Evolutionary conservation across 2,113 vertebrate species (phyloP), one percentile per base, ranked within the genome.

Genomic region (Planiliza haematocheilus): DNA sequence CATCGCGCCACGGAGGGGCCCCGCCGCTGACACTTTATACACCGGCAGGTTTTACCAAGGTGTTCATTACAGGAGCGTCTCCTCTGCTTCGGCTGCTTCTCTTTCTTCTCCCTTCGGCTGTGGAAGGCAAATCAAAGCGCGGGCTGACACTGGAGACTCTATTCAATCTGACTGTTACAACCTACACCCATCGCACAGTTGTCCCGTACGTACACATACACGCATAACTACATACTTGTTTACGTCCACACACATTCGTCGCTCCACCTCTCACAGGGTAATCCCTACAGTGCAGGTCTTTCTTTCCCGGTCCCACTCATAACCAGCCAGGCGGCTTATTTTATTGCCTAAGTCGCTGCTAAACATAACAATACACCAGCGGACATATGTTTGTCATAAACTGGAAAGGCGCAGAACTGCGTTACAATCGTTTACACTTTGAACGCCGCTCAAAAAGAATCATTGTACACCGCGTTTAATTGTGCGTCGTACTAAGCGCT

Each of bases 41-140:
- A 64, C 21, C 74, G 70, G 79, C 93, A 94, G 93, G 90, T 93
- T 94, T 94, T 56, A 86, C 84, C 82, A 90, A 93, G 93, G 92
- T 93, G 91, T 93, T 91, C 91, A 93, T 94, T 94, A 93, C 93
- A 91, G 83, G 86, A 91, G 78, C 74, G 42, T 87, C 83, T 88
- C 85, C 66, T 58, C 71, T 63, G 70, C 85, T 63, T 78, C 66
- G n/a, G 30, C 78, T 77, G 55, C 72, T 85, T 66, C 66, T 62
- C 82, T 82, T 82, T 74, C 78, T 70, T 78, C 77, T 72, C 70
- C 67, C 69, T 17, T 72, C 21, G 52, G 69, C 83, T 17, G 58
- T 64, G 84, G 69, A 89, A 72, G 64, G 76, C 82, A 89, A 91
- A 92, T 93, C 92, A 93, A 91, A 92, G 90, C 88, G 67, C 18